Conservation (phyloP, 2,113 vertebrate genomes). For the Oenanthe melanoleuca region DNA sequence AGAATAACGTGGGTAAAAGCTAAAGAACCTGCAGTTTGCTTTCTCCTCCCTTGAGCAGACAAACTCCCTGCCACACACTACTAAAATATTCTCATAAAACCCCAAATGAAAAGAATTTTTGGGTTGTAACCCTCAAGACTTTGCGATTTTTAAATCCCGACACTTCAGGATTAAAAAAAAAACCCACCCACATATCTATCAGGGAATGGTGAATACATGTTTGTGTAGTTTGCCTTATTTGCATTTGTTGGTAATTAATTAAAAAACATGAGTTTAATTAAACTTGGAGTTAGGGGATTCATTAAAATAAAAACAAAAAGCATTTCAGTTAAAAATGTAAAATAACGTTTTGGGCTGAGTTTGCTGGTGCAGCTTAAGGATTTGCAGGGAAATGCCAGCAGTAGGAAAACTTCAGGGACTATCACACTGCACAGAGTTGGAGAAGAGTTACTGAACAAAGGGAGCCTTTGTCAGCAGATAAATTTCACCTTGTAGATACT, state of each 20-base stretch:
- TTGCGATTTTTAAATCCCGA: constrained; percentile 26
- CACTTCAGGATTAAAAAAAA: constrained; percentile 40
- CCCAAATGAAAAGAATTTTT: constrained; percentile 36
- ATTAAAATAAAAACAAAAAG: constrained; percentile 68
- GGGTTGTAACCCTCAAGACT: constrained; percentile 48
- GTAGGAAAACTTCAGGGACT: constrained; percentile 23
- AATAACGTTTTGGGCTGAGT: background rate
- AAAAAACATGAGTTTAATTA: constrained; percentile 68
- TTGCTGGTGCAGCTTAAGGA: constrained; percentile 46
- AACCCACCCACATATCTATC: background rate
- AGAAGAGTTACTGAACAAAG: background rate
- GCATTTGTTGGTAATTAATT: constrained; percentile 70
- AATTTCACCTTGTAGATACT: background rate
- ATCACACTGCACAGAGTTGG: background rate
- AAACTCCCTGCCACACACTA: background rate
- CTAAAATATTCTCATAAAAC: constrained; percentile 34
- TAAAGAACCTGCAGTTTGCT: background rate
- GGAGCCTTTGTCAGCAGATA: background rate
- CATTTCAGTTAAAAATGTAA: constrained; percentile 64
- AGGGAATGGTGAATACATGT: background rate
- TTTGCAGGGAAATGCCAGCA: background rate
- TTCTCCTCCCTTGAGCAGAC: constrained; percentile 4
- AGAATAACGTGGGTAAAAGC: background rate
- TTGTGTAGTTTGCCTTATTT: constrained; percentile 50
- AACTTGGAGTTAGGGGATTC: constrained; percentile 57